Evolutionary conservation across 1,140 invertebrate genomes (phyloP).

Genomic region (Pachyrhynchus sulphureomaculatus): DNA sequence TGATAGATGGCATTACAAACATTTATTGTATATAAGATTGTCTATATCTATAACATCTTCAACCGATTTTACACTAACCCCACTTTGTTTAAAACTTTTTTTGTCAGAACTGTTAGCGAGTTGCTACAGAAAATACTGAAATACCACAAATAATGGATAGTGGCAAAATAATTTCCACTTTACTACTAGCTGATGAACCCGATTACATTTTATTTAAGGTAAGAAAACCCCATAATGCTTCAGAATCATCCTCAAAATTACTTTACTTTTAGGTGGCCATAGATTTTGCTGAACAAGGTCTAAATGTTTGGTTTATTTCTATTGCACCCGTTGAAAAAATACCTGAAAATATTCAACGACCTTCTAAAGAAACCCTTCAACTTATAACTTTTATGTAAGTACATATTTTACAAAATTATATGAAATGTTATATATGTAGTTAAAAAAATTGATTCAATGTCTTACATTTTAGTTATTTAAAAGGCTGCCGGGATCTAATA

Average conservation of each 20-base stretch:
- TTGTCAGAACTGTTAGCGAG: too few species aligned
- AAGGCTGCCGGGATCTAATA: slow-evolving; percentile 34
- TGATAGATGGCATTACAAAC: too few species aligned
- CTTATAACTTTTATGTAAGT: slow-evolving; percentile 45
- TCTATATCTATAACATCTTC: too few species aligned
- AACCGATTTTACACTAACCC: too few species aligned
- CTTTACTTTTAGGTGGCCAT: slow-evolving; percentile 37
- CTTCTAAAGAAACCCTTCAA: slow-evolving; percentile 38
- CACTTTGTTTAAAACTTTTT: too few species aligned
- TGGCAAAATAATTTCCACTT: neutral
- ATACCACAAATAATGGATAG: neutral
- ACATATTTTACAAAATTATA: neutral
- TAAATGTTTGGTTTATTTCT: slow-evolving; percentile 42
- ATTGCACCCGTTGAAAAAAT: slow-evolving; percentile 33
- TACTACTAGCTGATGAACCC: neutral
- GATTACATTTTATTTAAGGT: slow-evolving; percentile 35
- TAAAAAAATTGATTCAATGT: slow-evolving; percentile 8
- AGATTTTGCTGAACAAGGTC: slow-evolving; percentile 36
- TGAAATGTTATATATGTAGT: neutral
- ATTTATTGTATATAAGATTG: too few species aligned
- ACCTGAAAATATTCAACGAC: slow-evolving; percentile 34
- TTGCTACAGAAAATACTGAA: too few species aligned
- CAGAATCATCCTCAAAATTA: slow-evolving; percentile 8
- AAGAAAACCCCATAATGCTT: neutral
- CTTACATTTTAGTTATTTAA: slow-evolving; percentile 39